phyloP scores from a whole-genome alignment of 2,113 vertebrate genomes.

The Sylvia atricapilla region DNA sequence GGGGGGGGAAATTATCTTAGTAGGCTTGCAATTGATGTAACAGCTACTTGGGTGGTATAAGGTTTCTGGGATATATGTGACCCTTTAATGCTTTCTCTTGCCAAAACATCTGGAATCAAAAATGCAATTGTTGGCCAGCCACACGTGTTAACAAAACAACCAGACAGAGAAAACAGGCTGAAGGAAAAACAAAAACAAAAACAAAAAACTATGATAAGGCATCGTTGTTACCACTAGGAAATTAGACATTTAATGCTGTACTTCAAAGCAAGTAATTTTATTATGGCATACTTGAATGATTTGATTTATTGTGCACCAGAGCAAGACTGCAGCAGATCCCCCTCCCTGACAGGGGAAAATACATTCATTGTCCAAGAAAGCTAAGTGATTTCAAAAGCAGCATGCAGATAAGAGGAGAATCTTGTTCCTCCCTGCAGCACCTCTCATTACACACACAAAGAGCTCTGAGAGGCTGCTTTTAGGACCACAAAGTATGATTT shows the following conservation, averaged over 20 bases:
- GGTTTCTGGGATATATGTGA: constrained; percentile 55
- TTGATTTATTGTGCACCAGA: constrained; percentile 72
- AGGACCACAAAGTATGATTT: neutral
- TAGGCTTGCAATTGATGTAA: constrained; percentile 55
- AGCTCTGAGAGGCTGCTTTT: neutral
- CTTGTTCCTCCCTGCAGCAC: neutral
- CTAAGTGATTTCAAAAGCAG: constrained; percentile 54
- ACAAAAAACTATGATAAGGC: neutral
- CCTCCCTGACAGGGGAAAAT: constrained; percentile 47
- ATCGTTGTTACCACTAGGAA: constrained; percentile 61
- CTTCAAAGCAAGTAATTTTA: constrained; percentile 79
- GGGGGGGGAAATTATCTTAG: constrained; percentile 17
- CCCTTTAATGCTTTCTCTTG: constrained; percentile 49
- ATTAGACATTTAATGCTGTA: constrained; percentile 68
- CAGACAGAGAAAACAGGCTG: constrained; percentile 21
- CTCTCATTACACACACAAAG: neutral
- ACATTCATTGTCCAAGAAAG: constrained; percentile 29
- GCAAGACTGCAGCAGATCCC: constrained; percentile 55
- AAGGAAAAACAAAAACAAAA: neutral
- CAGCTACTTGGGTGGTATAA: constrained; percentile 76
- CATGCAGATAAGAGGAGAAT: neutral
- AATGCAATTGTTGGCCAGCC: constrained; percentile 69
- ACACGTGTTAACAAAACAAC: constrained; percentile 71
- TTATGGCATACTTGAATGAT: constrained; percentile 46
- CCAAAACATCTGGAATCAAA: constrained; percentile 78